Percentiles rank a stretch among this genome's conserved stretches.
These are phyloP conservation scores for Zaprionus lachaisei DNA, from an alignment of 1,140 invertebrate species.

Conservation along the genomic window DNA sequence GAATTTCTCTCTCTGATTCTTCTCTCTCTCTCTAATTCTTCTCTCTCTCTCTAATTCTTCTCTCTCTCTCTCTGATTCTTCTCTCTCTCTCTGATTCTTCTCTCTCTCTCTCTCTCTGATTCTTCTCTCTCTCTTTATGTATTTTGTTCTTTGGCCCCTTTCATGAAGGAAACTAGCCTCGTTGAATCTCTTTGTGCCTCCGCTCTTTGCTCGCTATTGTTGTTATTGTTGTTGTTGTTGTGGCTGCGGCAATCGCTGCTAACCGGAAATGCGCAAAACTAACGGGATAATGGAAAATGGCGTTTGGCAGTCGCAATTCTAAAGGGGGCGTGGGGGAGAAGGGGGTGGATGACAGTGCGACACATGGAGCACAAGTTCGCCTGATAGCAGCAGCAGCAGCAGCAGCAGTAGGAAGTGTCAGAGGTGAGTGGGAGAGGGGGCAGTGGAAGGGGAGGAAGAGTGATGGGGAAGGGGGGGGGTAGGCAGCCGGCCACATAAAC, in stretches of 20 bases:
- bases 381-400: not conserved
- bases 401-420: too few species aligned
- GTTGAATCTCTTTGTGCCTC: too few species aligned
- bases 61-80: too few species aligned
- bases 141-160: too few species aligned
- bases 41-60: too few species aligned
- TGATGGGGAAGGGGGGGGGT: not conserved
- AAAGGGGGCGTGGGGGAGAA: not conserved
- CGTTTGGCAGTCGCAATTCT: conserved; percentile 23
- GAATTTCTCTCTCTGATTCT: too few species aligned
- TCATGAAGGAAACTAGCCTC: too few species aligned
- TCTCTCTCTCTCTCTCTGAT: too few species aligned
- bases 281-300: conserved; percentile 79
- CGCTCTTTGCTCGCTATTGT: not conserved
- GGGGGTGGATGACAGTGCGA: not conserved
- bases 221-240: not conserved
- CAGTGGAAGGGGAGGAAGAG: not conserved
- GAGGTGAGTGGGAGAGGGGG: not conserved
- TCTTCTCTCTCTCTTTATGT: too few species aligned
- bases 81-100: too few species aligned
- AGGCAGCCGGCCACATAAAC: conserved; percentile 49
- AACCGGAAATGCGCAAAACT: conserved; percentile 80
- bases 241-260: conserved; percentile 20
- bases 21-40: too few species aligned
- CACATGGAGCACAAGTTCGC: conserved; percentile 28